Percentiles rank a stretch among this genome's conserved stretches.
These are phyloP conservation scores for Ancistrus triradiatus DNA, from an alignment of 2,113 vertebrate species.

Conservation along the genomic window DNA sequence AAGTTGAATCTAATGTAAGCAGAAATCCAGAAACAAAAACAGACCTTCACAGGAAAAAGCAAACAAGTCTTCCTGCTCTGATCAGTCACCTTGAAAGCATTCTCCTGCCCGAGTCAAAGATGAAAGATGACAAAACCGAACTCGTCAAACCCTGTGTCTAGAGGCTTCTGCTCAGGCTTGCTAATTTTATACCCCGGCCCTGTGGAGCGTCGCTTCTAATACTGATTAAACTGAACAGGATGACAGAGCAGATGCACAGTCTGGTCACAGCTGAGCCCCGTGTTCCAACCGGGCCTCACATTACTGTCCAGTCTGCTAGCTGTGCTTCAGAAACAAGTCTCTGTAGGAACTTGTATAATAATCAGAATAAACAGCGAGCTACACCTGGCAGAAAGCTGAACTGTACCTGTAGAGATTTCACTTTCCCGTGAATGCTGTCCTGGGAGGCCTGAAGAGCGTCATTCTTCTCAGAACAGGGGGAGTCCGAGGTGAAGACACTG, in stretches of 20 bases:
- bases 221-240: constrained; percentile 18
- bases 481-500: constrained; percentile 78
- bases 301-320: not conserved
- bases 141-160: constrained; percentile 13
- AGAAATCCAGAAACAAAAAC: no score
- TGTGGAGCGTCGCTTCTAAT: constrained; percentile 10
- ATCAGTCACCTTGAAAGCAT: constrained; percentile 14
- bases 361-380: no score
- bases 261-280: not conserved
- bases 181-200: constrained; percentile 26
- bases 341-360: not conserved
- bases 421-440: constrained; percentile 77
- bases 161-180: constrained; percentile 10
- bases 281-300: not conserved
- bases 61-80: no score
- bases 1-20: no score
- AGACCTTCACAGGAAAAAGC: no score
- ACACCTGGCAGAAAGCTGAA: no score
- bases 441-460: constrained; percentile 63
- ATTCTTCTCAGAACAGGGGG: constrained; percentile 57
- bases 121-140: constrained; percentile 14
- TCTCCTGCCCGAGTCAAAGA: no score
- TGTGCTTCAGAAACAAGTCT: not conserved
- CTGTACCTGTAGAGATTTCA: constrained; percentile 85
- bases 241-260: not conserved